Percentiles rank a stretch among this genome's conserved stretches.
phyloP scores from a whole-genome alignment of 2,113 vertebrate species.

The Psittacus erithacus region DNA sequence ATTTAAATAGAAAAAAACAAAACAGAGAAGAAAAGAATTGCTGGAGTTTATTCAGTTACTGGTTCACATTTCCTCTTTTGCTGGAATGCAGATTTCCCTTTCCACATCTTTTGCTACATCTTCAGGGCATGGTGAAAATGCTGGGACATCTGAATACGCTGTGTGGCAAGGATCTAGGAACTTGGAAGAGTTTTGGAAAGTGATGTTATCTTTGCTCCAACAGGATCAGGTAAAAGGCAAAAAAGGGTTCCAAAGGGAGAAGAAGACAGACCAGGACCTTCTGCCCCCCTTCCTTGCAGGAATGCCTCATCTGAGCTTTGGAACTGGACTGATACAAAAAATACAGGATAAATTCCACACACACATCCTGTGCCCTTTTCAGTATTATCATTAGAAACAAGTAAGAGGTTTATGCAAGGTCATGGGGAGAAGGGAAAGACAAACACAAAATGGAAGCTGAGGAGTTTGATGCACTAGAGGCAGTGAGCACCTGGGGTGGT shows the following conservation, averaged over 20 bases:
- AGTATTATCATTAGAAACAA: background rate
- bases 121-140: background rate
- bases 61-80: background rate
- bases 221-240: background rate
- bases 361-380: fast-evolving
- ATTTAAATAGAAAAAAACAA: background rate
- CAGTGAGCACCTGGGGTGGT: background rate
- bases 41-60: background rate
- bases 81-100: background rate
- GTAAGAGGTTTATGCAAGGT: background rate
- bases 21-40: background rate
- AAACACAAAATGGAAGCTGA: background rate
- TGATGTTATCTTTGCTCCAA: background rate
- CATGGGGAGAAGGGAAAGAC: background rate
- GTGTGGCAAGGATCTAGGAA: background rate
- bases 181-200: background rate
- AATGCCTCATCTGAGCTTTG: background rate
- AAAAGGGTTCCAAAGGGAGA: background rate
- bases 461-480: background rate
- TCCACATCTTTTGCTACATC: background rate
- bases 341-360: background rate
- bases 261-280: background rate
- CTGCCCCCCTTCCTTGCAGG: background rate
- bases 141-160: background rate
- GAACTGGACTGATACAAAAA: background rate